Conservation (phyloP, 2,888 invertebrate genomes). For the Diaphora mendica region DNA sequence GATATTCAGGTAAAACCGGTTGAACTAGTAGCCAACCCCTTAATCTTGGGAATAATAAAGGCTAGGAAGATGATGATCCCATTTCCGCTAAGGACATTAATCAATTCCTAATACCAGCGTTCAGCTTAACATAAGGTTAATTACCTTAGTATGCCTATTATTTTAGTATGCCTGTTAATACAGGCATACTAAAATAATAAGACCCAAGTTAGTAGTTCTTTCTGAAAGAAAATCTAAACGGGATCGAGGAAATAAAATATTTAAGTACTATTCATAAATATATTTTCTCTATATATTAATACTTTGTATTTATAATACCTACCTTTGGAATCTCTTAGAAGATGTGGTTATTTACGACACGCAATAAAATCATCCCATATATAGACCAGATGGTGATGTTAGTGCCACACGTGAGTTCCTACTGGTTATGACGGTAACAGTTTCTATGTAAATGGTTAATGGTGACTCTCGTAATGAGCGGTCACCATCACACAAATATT, state of each 20-base stretch:
- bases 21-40: too few relatives aligned
- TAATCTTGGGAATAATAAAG: too few relatives aligned
- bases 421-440: neutral
- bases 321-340: slow-evolving; percentile 9
- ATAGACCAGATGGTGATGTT: neutral
- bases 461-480: neutral
- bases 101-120: neutral
- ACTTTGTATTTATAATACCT: neutral
- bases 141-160: too few relatives aligned
- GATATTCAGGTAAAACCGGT: too few relatives aligned
- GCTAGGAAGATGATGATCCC: too few relatives aligned
- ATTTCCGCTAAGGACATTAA: too few relatives aligned
- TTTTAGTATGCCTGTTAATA: too few relatives aligned
- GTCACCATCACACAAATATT: too few relatives aligned
- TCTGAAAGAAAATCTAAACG: neutral
- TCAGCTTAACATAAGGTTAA: neutral
- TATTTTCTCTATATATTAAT: neutral
- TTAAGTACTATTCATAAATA: neutral
- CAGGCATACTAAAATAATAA: neutral
- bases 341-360: slow-evolving; percentile 8
- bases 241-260: neutral
- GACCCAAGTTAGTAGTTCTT: neutral
- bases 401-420: neutral
- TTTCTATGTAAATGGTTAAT: neutral
- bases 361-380: slow-evolving; percentile 9